Evolutionary conservation across 2,113 vertebrate species (phyloP), one percentile per base, ranked within the genome.

Genomic region (Tragelaphus scriptus): DNA sequence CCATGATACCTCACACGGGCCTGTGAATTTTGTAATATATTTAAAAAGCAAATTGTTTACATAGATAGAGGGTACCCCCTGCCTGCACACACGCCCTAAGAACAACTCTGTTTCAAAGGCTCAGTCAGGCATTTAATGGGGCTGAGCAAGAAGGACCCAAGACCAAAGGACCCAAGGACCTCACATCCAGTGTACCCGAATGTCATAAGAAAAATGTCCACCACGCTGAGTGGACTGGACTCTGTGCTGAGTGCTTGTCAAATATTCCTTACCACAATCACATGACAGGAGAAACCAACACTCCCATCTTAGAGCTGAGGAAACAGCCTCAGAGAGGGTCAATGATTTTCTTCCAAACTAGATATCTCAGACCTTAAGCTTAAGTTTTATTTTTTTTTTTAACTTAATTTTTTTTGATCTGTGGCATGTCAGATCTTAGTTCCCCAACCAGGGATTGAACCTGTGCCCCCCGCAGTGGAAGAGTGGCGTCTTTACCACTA

Each of bases 131-230:
- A 44, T 87, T 94, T 94, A 61, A 44, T 56, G 80, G 28, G 44
- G 30, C 79, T 61, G 9, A 61, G 44, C 21, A 47, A 55, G 63
- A 40, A n/a, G 19, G 12, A 19, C 49, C 51, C 55, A n/a, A n/a
- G 65, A 44, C 28, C 28, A 13, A 23, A 71, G 85, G 47, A 44
- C 11, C 28, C 28, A 32, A 21, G 49, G 94, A 61, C 77, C 79
- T 25, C n/a, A 15, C 5, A 44, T 40, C 3, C 7, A 36, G 61
- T 7, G 63, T 9, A 9, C 19, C 26, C 0, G 1, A 10, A 0
- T 25, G 25, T 36, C 13, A 30, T 61, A 14, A 79, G 85, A 65
- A 87, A n/a, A 36, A 16, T 5, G 15, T 36, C 32, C 13, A 2
- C 21, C n/a, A 2, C 3, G 3, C 23, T 21, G 44, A 71, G 5